Evolutionary conservation across 2,888 invertebrate genomes (phyloP).

Genomic region (Netelia fuscicornis): DNA sequence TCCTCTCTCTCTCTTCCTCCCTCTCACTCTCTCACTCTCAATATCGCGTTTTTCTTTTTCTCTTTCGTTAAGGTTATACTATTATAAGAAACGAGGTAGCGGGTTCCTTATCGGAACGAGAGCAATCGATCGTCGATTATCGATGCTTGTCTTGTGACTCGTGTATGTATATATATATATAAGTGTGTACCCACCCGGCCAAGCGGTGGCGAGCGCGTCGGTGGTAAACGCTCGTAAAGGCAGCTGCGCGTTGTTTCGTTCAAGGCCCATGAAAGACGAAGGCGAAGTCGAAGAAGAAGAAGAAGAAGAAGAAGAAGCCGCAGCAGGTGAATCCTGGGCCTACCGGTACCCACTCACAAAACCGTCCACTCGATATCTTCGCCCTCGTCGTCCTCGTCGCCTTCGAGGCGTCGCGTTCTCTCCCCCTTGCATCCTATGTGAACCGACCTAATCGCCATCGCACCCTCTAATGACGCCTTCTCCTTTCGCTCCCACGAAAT

Average conservation of each 20-base stretch:
- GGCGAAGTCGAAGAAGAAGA: constrained; percentile 2
- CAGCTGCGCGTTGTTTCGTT: constrained; percentile 61
- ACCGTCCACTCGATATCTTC: constrained; percentile 39
- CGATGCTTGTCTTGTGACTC: constrained; percentile 63
- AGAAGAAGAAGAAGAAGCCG: constrained; percentile 24
- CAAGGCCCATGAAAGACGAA: constrained; percentile 19
- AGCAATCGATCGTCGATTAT: constrained; percentile 69
- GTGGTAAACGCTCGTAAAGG: constrained; percentile 46
- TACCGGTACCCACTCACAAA: constrained; percentile 66
- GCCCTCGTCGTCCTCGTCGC: constrained; percentile 42
- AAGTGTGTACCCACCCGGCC: constrained; percentile 38
- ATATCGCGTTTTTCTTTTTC: constrained; percentile 3
- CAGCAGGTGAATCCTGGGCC: constrained; percentile 81
- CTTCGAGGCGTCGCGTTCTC: constrained; percentile 65
- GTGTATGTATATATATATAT: constrained; percentile 26
- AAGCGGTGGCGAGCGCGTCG: constrained; percentile 55
- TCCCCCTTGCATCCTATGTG: constrained; percentile 67
- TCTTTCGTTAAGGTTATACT: constrained; percentile 41
- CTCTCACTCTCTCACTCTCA: background rate
- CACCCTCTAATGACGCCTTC: constrained; percentile 79
- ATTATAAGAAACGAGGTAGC: constrained; percentile 63
- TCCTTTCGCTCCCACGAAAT: constrained; percentile 60
- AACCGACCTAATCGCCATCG: constrained; percentile 80
- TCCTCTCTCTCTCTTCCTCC: constrained; percentile 8
- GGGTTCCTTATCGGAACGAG: constrained; percentile 65